Conservation (phyloP, 2,797 vertebrate species). For the Protosalanx chinensis region DNA sequence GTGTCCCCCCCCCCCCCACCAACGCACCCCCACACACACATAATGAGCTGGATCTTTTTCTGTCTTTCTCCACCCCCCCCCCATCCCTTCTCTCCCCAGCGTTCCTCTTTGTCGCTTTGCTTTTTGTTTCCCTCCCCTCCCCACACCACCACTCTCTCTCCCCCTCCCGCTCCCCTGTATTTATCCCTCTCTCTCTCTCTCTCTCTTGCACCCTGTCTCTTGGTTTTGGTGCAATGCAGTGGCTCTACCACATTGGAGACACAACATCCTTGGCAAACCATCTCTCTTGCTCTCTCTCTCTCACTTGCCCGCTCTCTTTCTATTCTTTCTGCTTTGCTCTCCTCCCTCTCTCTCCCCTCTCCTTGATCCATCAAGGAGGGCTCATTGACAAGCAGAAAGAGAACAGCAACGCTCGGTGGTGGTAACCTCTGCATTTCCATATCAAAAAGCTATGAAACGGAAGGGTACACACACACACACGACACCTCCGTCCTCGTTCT, state of each 20-base stretch:
- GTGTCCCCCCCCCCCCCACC: neutral
- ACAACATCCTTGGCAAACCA: constrained; percentile 72
- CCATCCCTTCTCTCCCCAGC: neutral
- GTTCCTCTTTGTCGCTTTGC: constrained; percentile 1
- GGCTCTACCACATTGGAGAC: constrained; percentile 72
- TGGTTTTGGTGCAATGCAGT: constrained; percentile 82
- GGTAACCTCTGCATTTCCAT: constrained; percentile 59
- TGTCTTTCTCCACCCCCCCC: neutral
- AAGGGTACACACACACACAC: neutral
- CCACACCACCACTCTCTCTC: constrained; percentile 17
- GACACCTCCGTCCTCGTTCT: constrained; percentile 55
- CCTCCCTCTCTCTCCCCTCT: constrained; percentile 33
- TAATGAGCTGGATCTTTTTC: constrained; percentile 21
- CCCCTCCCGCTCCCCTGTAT: constrained; percentile 23
- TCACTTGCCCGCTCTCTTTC: constrained; percentile 14
- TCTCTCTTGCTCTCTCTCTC: constrained; percentile 51
- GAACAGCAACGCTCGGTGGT: constrained; percentile 55
- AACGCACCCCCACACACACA: constrained; percentile 14
- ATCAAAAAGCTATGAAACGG: constrained; percentile 59
- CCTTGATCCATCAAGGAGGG: constrained; percentile 25
- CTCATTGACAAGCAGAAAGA: constrained; percentile 51
- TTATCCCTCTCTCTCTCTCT: constrained; percentile 36
- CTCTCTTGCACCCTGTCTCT: constrained; percentile 60
- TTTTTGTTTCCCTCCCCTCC: constrained; percentile 31
- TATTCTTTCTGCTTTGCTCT: constrained; percentile 45